Conservation (phyloP, 2,888 invertebrate species). For the Leptopilina myrica region DNA sequence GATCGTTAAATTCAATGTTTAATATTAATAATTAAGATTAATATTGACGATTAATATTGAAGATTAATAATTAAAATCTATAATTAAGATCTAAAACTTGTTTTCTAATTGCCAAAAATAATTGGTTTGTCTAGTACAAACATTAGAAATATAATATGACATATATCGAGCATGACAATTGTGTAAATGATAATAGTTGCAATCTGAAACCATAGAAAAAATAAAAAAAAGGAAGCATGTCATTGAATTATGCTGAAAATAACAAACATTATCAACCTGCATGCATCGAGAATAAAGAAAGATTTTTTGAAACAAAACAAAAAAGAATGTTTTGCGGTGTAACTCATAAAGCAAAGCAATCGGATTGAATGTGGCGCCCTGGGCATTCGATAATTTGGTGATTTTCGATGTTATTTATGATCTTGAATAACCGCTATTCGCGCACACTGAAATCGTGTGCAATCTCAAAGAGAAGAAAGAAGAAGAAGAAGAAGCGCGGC, state of each 20-base stretch:
- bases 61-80: no score
- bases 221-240: background rate
- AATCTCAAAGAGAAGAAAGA: background rate
- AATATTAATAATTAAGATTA: no score
- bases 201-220: background rate
- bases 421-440: conserved; percentile 17
- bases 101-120: background rate
- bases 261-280: conserved; percentile 9
- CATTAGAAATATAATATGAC: background rate
- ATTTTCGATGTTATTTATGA: conserved; percentile 22
- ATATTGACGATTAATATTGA: no score
- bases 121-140: background rate
- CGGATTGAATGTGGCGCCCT: conserved; percentile 20
- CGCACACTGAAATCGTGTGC: conserved; percentile 14
- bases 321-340: background rate
- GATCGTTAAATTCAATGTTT: no score
- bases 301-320: background rate
- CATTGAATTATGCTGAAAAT: background rate
- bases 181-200: background rate
- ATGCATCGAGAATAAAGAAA: background rate
- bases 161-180: background rate
- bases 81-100: background rate
- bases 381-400: conserved; percentile 21
- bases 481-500: background rate
- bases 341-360: conserved; percentile 25